These are phyloP conservation scores for Bradypus variegatus DNA, from an alignment of 2,797 vertebrate species.

Conservation along the genomic window DNA sequence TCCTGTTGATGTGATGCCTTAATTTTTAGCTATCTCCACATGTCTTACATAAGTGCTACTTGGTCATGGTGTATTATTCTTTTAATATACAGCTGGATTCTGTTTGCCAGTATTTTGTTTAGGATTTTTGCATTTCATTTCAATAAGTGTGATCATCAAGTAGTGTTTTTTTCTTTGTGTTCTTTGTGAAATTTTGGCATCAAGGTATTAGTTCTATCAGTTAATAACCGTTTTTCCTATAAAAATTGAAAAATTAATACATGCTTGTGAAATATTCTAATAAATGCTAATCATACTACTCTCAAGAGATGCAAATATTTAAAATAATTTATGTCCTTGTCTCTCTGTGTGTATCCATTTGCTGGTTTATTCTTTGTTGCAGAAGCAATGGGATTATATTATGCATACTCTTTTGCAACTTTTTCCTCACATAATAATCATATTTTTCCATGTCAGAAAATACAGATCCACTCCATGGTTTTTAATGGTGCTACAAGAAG, in stretches of 20 bases:
- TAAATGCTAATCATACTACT: background rate
- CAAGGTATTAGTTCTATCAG: background rate
- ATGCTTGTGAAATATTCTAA: background rate
- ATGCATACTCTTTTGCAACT: background rate
- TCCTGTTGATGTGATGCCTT: background rate
- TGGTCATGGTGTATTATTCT: background rate
- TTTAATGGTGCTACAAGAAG: background rate
- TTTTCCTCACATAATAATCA: fast-evolving
- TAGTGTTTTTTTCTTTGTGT: background rate
- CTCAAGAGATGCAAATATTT: background rate
- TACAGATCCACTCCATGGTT: background rate
- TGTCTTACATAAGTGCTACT: background rate
- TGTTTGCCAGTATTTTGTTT: background rate
- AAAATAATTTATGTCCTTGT: background rate
- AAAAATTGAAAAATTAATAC: background rate
- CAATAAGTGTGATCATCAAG: background rate
- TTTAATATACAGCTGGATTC: background rate
- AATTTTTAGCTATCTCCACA: background rate
- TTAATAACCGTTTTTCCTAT: background rate
- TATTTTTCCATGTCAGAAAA: background rate
- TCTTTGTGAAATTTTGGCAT: background rate
- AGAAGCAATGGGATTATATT: background rate
- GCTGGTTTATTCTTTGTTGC: background rate
- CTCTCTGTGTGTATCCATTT: background rate
- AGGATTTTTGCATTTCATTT: background rate